Evolutionary conservation across 2,888 invertebrate genomes (phyloP).

Genomic region (Magallana nippona): DNA sequence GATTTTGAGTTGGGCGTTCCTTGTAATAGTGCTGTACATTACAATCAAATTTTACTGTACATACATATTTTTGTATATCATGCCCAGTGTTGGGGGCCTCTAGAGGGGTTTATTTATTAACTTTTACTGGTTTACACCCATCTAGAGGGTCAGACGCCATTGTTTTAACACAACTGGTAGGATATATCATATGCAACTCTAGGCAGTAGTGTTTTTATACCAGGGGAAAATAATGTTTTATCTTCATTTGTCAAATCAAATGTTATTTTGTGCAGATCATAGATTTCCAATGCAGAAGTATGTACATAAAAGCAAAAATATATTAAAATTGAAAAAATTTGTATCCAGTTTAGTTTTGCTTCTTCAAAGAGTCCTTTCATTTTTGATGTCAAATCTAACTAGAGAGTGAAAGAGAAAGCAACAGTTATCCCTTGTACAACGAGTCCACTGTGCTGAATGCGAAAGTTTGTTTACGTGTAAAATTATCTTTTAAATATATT

Average conservation of each 20-base stretch:
- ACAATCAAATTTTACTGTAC: conserved; percentile 31
- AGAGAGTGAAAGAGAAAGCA: too few species aligned
- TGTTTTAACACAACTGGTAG: conserved; percentile 50
- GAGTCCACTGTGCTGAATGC: too few species aligned
- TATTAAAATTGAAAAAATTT: conserved; percentile 45
- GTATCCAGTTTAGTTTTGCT: background rate
- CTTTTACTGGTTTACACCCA: background rate
- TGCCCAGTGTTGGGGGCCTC: conserved; percentile 19
- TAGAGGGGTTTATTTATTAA: conserved; percentile 12
- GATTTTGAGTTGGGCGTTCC: background rate
- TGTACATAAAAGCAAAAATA: conserved; percentile 55
- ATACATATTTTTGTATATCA: conserved; percentile 29
- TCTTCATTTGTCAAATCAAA: conserved; percentile 37
- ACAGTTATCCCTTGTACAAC: too few species aligned
- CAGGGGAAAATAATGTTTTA: conserved; percentile 36
- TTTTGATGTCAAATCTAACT: background rate
- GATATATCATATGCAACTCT: conserved; percentile 46
- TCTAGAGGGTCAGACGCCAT: background rate
- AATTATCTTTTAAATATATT: too few species aligned
- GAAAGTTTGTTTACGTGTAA: too few species aligned
- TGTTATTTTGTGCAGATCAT: conserved; percentile 65
- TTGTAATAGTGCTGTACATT: conserved; percentile 18
- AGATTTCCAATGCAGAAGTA: conserved; percentile 65
- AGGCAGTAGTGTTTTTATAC: conserved; percentile 39
- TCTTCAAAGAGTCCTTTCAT: background rate